Evolutionary conservation across 2,113 vertebrate genomes (phyloP).

Genomic region (Coturnix japonica): DNA sequence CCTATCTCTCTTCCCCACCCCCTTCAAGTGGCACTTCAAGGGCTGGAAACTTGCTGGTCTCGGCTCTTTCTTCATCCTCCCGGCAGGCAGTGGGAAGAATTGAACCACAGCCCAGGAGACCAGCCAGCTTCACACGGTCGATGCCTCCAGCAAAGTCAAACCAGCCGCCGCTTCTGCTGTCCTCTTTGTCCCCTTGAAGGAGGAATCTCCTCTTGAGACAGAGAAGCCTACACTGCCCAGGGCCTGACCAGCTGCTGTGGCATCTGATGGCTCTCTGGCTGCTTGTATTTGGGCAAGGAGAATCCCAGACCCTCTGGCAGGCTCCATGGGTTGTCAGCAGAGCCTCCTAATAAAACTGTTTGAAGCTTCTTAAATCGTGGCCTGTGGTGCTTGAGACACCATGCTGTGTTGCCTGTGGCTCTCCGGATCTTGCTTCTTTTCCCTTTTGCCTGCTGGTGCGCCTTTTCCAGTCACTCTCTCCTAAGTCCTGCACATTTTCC

Average conservation of each 20-base stretch:
- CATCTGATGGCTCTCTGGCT: not conserved
- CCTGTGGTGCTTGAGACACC: fast-evolving
- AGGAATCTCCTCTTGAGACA: slow-evolving; percentile 43
- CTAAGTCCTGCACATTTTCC: fast-evolving
- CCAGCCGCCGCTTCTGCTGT: not conserved
- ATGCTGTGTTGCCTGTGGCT: fast-evolving
- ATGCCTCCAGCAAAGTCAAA: slow-evolving; percentile 73
- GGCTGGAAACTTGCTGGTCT: slow-evolving; percentile 61
- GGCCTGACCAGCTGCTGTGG: slow-evolving; percentile 47
- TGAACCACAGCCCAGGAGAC: slow-evolving; percentile 66
- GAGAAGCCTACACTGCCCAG: slow-evolving; percentile 19
- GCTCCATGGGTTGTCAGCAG: not conserved
- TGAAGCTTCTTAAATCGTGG: not conserved
- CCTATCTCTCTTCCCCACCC: not conserved
- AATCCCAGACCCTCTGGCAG: slow-evolving; percentile 9
- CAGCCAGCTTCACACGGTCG: slow-evolving; percentile 17
- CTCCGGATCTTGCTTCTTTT: not conserved
- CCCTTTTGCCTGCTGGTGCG: not conserved
- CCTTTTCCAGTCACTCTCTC: not conserved
- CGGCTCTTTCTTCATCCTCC: slow-evolving; percentile 34
- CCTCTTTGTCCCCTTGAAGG: slow-evolving; percentile 67
- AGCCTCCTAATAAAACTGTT: not conserved
- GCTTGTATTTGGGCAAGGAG: not conserved
- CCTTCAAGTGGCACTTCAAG: not conserved
- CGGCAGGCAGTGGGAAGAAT: slow-evolving; percentile 1